A percentile compares a stretch with the other conserved stretches of the same genome.
Conservation (phyloP, 1,140 invertebrate species). For the Ditylenchus dipsaci region DNA sequence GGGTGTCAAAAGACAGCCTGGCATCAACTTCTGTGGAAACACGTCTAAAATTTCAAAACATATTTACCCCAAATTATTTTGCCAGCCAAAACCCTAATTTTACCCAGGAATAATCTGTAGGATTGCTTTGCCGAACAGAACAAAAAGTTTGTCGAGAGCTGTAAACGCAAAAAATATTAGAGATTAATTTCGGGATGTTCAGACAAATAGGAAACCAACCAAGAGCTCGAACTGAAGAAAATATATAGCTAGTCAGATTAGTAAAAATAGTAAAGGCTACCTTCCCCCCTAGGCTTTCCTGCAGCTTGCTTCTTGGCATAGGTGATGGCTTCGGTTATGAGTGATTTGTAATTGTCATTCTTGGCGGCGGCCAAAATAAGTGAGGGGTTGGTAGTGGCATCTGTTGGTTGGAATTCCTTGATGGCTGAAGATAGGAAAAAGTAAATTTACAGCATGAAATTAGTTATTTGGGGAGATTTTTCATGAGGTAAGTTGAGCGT, state of each 20-base stretch:
- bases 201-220: no score
- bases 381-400: slow-evolving; percentile 98
- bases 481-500: no score
- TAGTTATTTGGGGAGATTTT: not conserved
- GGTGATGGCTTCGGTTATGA: slow-evolving; percentile 81
- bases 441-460: not conserved
- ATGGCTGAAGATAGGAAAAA: slow-evolving; percentile 70
- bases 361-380: slow-evolving; percentile 85
- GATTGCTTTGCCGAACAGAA: slow-evolving; percentile 92
- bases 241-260: slow-evolving; percentile 71
- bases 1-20: slow-evolving; percentile 88
- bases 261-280: not conserved
- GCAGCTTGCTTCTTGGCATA: slow-evolving; percentile 73
- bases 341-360: slow-evolving; percentile 80
- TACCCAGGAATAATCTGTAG: slow-evolving; percentile 90
- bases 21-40: slow-evolving; percentile 99
- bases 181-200: no score
- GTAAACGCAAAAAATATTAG: no score
- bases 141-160: slow-evolving; percentile 76
- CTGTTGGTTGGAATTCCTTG: slow-evolving; percentile 92
- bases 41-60: slow-evolving; percentile 56
- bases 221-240: no score
- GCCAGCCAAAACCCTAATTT: not conserved
- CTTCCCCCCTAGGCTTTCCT: slow-evolving; percentile 57
- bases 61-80: not conserved